phyloP scores from a whole-genome alignment of 2,888 invertebrate genomes.

The Lasioglossum pauxillum region DNA sequence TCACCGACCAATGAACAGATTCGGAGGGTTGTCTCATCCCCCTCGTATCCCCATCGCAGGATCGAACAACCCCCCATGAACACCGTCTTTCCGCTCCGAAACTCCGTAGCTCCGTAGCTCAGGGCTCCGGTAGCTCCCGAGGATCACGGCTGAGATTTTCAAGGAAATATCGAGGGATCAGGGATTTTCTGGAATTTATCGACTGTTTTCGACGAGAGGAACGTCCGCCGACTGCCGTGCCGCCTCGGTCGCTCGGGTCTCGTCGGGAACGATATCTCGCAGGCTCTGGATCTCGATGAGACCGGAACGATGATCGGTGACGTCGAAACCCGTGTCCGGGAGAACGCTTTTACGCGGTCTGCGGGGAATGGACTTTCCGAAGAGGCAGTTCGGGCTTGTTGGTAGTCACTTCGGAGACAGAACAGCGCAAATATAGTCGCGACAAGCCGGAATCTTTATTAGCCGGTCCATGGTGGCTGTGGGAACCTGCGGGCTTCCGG shows the following conservation, averaged over 20 bases:
- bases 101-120: neutral
- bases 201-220: constrained; percentile 35
- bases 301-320: neutral
- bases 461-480: neutral
- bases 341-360: neutral
- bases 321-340: neutral
- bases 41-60: neutral
- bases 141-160: constrained; percentile 27
- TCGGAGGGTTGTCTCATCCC: neutral
- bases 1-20: constrained; percentile 61
- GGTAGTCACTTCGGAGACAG: neutral
- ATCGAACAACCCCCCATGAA: constrained; percentile 12
- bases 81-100: constrained; percentile 37
- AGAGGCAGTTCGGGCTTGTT: neutral
- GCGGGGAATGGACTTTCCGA: neutral
- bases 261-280: neutral
- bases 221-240: neutral
- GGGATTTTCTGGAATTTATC: constrained; percentile 51
- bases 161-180: constrained; percentile 31
- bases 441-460: neutral
- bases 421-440: neutral
- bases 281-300: neutral
- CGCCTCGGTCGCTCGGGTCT: neutral
- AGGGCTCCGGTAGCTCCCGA: neutral
- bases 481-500: neutral